These are phyloP conservation scores for Apteryx owenii DNA, from an alignment of 2,113 vertebrate genomes.

Conservation along the genomic window DNA sequence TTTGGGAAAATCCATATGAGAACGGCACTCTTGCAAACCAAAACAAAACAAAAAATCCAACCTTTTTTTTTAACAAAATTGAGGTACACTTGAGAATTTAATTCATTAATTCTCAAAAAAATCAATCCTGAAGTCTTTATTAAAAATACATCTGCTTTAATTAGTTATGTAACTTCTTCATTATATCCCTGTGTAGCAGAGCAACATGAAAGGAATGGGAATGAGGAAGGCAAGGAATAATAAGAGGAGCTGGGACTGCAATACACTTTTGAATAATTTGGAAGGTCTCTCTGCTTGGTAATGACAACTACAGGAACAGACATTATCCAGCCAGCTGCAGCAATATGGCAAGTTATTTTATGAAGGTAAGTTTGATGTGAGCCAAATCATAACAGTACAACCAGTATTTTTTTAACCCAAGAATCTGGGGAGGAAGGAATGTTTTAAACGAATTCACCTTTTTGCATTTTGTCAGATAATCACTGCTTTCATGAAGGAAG, in stretches of 20 bases:
- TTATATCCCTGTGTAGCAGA: neutral
- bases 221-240: neutral
- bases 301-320: slow-evolving; percentile 24
- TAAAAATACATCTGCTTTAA: slow-evolving; percentile 56
- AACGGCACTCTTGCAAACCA: neutral
- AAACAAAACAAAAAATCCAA: neutral
- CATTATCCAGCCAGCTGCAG: slow-evolving; percentile 48
- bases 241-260: slow-evolving; percentile 38
- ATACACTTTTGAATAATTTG: slow-evolving; percentile 54
- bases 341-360: neutral
- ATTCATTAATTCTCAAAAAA: slow-evolving; percentile 30
- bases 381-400: neutral
- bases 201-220: slow-evolving; percentile 11
- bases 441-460: neutral
- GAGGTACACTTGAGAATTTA: neutral
- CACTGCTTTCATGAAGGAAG: neutral
- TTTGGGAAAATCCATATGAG: neutral
- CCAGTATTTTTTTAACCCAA: neutral
- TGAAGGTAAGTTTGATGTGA: neutral
- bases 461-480: neutral
- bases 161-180: slow-evolving; percentile 57
- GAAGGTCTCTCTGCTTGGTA: slow-evolving; percentile 3
- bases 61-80: neutral
- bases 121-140: slow-evolving; percentile 29
- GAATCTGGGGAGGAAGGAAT: neutral